Evolutionary conservation across 2,888 invertebrate species (phyloP).

Genomic region (Melikaiella ostensackeni): DNA sequence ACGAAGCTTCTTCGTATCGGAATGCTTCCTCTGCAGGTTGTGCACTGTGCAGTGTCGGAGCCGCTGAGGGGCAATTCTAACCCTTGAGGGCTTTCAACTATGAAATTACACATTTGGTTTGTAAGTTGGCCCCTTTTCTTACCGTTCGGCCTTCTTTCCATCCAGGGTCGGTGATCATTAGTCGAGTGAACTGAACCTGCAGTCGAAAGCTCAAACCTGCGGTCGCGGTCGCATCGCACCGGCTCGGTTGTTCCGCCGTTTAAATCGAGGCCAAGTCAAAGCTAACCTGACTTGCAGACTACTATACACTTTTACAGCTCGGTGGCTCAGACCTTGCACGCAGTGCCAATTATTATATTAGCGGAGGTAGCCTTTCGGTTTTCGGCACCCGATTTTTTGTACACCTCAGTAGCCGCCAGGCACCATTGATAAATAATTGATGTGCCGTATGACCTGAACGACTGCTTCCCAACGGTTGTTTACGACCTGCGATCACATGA

Average conservation of each 20-base stretch:
- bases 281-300: conserved; percentile 7
- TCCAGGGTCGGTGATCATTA: background rate
- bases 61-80: background rate
- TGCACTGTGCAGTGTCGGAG: background rate
- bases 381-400: conserved; percentile 54
- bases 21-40: conserved; percentile 47
- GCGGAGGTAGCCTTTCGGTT: conserved; percentile 54
- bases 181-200: conserved; percentile 31
- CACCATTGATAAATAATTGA: conserved; percentile 7
- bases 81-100: conserved; percentile 12
- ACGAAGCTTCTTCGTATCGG: conserved; percentile 61
- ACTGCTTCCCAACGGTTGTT: background rate
- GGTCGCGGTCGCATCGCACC: background rate
- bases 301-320: background rate
- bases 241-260: conserved; percentile 48
- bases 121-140: background rate
- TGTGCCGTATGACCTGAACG: background rate
- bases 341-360: conserved; percentile 64
- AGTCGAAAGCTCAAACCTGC: background rate
- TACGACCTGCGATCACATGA: background rate
- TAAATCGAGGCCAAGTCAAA: conserved; percentile 46
- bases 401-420: background rate
- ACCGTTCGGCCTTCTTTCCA: background rate
- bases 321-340: conserved; percentile 52
- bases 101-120: conserved; percentile 3